Percentiles rank a stretch among this genome's conserved stretches.
phyloP scores from a whole-genome alignment of 2,113 vertebrate genomes.

The Heterotilapia buettikoferi region DNA sequence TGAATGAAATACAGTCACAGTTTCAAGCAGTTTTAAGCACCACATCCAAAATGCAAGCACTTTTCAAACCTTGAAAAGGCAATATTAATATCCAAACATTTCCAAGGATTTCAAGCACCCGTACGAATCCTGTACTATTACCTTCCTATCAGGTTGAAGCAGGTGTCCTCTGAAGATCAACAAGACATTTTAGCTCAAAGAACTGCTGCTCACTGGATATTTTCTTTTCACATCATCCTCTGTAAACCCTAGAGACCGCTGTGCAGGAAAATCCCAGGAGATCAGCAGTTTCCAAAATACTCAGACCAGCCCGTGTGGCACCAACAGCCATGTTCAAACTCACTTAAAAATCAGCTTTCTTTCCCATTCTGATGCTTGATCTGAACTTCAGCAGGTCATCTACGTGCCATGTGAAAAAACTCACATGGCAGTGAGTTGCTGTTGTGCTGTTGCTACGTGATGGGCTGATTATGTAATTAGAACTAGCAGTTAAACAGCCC shows the following conservation, averaged over 20 bases:
- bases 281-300: background rate
- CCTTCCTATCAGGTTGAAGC: background rate
- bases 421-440: background rate
- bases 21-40: background rate
- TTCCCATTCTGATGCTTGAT: background rate
- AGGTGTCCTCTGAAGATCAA: background rate
- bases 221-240: background rate
- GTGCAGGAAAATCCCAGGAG: background rate
- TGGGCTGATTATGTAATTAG: background rate
- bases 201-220: background rate
- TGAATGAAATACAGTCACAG: background rate
- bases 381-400: background rate
- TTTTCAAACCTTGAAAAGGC: background rate
- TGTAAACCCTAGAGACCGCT: background rate
- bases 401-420: background rate
- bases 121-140: background rate
- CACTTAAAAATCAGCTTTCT: background rate
- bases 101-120: background rate
- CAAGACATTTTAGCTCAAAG: background rate
- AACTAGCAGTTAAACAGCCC: background rate
- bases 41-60: accelerated
- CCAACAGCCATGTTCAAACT: background rate
- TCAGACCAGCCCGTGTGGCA: background rate
- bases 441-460: background rate
- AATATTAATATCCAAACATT: background rate